Conservation (phyloP, 2,113 vertebrate genomes). For the Eretmochelys imbricata region DNA sequence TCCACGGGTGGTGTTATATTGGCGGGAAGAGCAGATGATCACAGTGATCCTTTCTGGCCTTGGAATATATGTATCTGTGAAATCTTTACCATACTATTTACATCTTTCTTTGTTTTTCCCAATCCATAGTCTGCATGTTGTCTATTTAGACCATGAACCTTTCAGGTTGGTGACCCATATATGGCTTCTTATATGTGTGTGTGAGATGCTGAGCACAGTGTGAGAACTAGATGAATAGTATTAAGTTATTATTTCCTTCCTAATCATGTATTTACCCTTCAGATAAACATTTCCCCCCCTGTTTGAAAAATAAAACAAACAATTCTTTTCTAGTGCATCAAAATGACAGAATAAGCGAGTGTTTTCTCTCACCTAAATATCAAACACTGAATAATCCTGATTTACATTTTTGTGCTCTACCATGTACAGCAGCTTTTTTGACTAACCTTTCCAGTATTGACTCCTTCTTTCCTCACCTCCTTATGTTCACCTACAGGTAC, state of each 20-base stretch:
- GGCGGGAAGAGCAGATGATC: too few relatives aligned
- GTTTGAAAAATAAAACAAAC: not conserved
- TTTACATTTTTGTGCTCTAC: not conserved
- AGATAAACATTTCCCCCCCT: not conserved
- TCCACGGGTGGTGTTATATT: too few relatives aligned
- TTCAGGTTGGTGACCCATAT: not conserved
- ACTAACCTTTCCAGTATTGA: not conserved
- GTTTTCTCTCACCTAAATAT: not conserved
- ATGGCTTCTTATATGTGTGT: not conserved
- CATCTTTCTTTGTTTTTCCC: not conserved
- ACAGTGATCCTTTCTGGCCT: too few relatives aligned
- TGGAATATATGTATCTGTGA: too few relatives aligned
- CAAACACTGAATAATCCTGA: not conserved
- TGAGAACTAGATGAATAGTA: not conserved
- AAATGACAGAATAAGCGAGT: not conserved
- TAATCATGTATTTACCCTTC: not conserved
- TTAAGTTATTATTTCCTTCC: not conserved
- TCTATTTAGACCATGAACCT: not conserved
- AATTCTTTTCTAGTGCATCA: not conserved
- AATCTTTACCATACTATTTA: not conserved
- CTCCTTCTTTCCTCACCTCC: accelerated
- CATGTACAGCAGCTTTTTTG: not conserved
- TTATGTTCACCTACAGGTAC: not conserved
- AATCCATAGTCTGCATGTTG: not conserved
- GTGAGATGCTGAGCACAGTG: not conserved